Evolutionary conservation across 2,888 invertebrate species (phyloP).

Genomic region (Cyclophora albipunctata): DNA sequence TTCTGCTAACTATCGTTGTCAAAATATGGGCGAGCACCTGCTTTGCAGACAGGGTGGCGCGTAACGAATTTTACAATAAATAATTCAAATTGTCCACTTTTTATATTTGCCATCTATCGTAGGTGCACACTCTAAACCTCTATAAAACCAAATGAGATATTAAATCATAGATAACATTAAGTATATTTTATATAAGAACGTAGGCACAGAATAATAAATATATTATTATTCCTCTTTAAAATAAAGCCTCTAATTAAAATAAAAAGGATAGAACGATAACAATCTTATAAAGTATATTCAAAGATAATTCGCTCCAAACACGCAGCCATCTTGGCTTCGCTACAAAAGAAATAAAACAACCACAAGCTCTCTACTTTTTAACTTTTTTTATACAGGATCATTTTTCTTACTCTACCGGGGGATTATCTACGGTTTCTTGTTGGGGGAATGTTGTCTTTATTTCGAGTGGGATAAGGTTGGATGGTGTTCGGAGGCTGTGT

Average conservation of each 20-base stretch:
- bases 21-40: conserved; percentile 71
- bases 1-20: conserved; percentile 72
- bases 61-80: conserved; percentile 43
- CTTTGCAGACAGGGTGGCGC: conserved; percentile 59
- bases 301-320: conserved; percentile 61
- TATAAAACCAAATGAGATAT: too few relatives aligned
- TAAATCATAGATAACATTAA: too few relatives aligned
- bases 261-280: conserved; percentile 30
- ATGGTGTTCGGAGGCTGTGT: conserved; percentile 35
- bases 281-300: conserved; percentile 50
- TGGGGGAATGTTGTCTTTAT: conserved; percentile 33
- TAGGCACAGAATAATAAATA: too few relatives aligned
- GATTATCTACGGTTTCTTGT: conserved; percentile 39
- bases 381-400: conserved; percentile 72
- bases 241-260: too few relatives aligned
- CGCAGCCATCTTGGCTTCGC: conserved; percentile 68
- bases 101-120: conserved; percentile 1
- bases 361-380: conserved; percentile 55
- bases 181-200: too few relatives aligned
- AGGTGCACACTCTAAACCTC: background rate
- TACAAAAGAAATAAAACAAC: conserved; percentile 69
- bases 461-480: conserved; percentile 33
- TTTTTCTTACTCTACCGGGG: conserved; percentile 67
- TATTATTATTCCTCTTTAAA: too few relatives aligned
- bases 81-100: conserved; percentile 1